Conservation (phyloP, 2,113 vertebrate genomes). For the Paracanthobrama guichenoti region DNA sequence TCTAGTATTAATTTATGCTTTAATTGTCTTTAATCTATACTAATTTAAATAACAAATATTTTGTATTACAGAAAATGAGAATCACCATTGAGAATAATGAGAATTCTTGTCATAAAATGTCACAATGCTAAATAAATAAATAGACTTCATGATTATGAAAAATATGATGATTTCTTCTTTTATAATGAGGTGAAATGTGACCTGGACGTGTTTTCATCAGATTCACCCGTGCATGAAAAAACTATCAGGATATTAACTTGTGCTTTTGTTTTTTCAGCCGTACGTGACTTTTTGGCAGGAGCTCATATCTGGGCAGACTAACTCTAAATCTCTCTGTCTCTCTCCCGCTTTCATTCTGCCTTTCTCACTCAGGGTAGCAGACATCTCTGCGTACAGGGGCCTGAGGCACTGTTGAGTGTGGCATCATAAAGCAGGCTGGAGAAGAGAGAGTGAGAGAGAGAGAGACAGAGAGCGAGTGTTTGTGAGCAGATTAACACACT, state of each 20-base stretch:
- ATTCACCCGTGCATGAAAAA: conserved; percentile 11
- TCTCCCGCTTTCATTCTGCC: conserved; percentile 30
- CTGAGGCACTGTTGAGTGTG: conserved; percentile 32
- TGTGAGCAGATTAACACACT: conserved; percentile 42
- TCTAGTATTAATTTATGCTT: background rate
- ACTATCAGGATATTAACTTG: conserved; percentile 34
- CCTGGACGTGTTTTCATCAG: conserved; percentile 6
- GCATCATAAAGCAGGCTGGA: conserved; percentile 32
- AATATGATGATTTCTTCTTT: conserved; percentile 19
- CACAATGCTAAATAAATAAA: conserved; percentile 9
- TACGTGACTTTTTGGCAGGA: conserved; percentile 29
- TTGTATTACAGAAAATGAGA: background rate
- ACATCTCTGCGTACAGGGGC: conserved; percentile 26
- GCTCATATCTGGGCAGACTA: conserved; percentile 34
- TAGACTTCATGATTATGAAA: conserved; percentile 7
- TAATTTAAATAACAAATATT: background rate
- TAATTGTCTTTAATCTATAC: background rate
- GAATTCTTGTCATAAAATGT: conserved; percentile 2
- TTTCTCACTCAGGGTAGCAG: conserved; percentile 22
- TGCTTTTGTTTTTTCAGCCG: conserved; percentile 19
- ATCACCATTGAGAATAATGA: background rate
- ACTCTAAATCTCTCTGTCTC: conserved; percentile 27
- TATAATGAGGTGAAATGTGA: background rate
- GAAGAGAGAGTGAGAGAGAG: conserved; percentile 21
- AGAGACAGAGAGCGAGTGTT: conserved; percentile 8